These are phyloP conservation scores for Hypomecis punctinalis DNA, from an alignment of 2,888 invertebrate genomes.

Conservation along the genomic window DNA sequence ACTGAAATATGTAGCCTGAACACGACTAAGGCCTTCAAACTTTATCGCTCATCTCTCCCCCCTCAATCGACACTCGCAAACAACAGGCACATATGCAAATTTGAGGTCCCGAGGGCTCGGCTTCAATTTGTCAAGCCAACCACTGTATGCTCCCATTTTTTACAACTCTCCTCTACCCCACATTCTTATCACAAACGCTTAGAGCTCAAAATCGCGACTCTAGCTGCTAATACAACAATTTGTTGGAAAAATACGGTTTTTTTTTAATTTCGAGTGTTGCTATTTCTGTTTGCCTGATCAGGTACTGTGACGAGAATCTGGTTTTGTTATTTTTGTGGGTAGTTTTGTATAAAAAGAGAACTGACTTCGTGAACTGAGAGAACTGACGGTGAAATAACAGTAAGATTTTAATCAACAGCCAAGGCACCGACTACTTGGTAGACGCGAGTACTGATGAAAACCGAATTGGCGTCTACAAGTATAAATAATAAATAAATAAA, in stretches of 20 bases:
- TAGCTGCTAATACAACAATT: slow-evolving; percentile 18
- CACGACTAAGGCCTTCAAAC: not conserved
- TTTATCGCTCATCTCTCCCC: slow-evolving; percentile 17
- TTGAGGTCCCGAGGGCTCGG: slow-evolving; percentile 60
- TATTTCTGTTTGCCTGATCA: slow-evolving; percentile 21
- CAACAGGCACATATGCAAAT: slow-evolving; percentile 73
- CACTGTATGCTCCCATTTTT: slow-evolving; percentile 49
- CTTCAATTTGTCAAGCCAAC: slow-evolving; percentile 74
- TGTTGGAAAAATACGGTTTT: slow-evolving; percentile 36
- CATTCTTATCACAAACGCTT: slow-evolving; percentile 36
- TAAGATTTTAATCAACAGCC: too few species aligned
- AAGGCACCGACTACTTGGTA: too few species aligned
- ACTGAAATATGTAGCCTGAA: not conserved
- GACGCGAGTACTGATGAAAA: too few species aligned
- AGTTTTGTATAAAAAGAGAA: not conserved
- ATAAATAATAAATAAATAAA: too few species aligned
- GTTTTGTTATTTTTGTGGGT: not conserved
- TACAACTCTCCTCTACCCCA: slow-evolving; percentile 36
- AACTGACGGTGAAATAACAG: too few species aligned
- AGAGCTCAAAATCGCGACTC: slow-evolving; percentile 39
- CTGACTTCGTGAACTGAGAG: too few species aligned
- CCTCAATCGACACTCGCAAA: slow-evolving; percentile 40
- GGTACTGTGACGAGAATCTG: slow-evolving; percentile 1
- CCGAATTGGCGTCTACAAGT: too few species aligned
- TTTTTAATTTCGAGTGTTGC: slow-evolving; percentile 40